Evolutionary conservation across 2,888 invertebrate species (phyloP).

Genomic region (Electrophaes corylata): DNA sequence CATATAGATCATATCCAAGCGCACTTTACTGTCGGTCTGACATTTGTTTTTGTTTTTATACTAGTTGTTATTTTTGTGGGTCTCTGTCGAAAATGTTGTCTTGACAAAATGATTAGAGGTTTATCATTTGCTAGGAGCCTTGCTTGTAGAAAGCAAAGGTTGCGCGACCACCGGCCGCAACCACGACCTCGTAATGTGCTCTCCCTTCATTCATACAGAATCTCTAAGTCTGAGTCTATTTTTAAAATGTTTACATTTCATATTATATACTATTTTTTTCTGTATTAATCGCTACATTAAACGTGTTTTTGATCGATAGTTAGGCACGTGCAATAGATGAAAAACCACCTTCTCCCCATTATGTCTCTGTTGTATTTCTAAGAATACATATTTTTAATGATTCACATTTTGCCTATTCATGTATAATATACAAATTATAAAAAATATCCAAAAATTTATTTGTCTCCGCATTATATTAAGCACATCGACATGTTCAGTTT

Average conservation of each 20-base stretch:
- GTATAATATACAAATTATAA: conserved; percentile 81
- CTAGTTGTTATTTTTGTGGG: conserved; percentile 29
- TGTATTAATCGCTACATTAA: conserved; percentile 23
- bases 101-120: conserved; percentile 64
- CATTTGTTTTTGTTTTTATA: neutral
- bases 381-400: conserved; percentile 76
- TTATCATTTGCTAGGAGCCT: conserved; percentile 9
- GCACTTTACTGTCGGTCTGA: conserved; percentile 19
- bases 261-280: conserved; percentile 51
- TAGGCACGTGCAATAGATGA: conserved; percentile 66
- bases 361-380: conserved; percentile 70
- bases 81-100: conserved; percentile 50
- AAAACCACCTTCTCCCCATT: conserved; percentile 58
- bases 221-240: conserved; percentile 63
- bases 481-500: conserved; percentile 34
- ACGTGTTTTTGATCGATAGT: conserved; percentile 42
- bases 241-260: conserved; percentile 56
- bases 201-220: conserved; percentile 43
- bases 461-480: conserved; percentile 52
- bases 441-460: conserved; percentile 64
- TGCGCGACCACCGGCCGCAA: conserved; percentile 18
- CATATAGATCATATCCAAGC: conserved; percentile 37
- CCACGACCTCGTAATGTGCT: conserved; percentile 6
- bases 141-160: neutral
- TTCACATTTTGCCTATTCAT: conserved; percentile 83